Evolutionary conservation across 2,888 invertebrate genomes (phyloP), one percentile per base, ranked within the genome.

Genomic region (Rotaria macrura): DNA sequence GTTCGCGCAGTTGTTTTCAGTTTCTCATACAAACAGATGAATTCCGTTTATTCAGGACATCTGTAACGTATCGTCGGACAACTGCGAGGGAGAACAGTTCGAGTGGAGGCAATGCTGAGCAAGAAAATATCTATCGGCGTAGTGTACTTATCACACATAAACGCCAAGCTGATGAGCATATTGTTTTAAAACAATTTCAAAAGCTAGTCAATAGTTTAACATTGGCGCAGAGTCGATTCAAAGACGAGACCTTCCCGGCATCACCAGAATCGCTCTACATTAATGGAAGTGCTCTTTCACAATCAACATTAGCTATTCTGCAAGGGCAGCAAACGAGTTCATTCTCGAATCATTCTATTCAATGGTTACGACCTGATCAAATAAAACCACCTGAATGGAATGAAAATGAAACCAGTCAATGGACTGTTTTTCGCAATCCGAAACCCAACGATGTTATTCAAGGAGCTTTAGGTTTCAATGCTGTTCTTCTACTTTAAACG

Each of bases 391-490:
- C 38, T 7, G 12, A 79, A 38, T 57, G 84, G 25, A 29, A 52
- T 7, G 74, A 86, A 40, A 84, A 86, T 55, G 9, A 17, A 5
- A 40, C n/a, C 38, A 6, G 52, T 14, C 65, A 86, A 79, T 86
- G 86, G 86, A 86, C 72, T 34, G 84, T 86, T 52, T 86, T 79
- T 54, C 54, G 84, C 52, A 54, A 86, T 29, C 86, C 86, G 17
- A 86, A 84, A 83, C 84, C 84, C 34, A 84, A 84, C 83, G 86
- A 86, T 65, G 84, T 86, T n/a, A 38, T 84, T 47, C 86, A 86
- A 79, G 86, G 86, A 20, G 34, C 84, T 4, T 57, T 86, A 34
- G 86, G 85, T 38, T 54, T 54, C 1, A 14, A n/a, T n/a, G n/a
- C n/a, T n/a, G n/a, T n/a, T n/a, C n/a, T n/a, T n/a, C n/a, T n/a